Base-by-base conservation (phyloP, 2,888 invertebrate species). In the Gymnoscelis rufifasciata region DNA sequence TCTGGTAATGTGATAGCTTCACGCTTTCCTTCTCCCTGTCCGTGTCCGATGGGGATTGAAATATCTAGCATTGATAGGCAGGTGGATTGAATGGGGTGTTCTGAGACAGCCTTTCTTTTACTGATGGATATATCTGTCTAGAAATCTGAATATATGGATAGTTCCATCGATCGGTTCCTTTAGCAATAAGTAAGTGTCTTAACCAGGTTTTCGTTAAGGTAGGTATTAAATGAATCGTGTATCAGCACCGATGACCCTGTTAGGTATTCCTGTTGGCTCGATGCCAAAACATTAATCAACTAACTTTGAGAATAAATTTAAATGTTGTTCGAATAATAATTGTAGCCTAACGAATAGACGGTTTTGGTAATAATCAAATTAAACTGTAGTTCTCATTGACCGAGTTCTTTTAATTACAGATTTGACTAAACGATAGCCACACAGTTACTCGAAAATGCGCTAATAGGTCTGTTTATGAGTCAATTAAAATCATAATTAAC, bases 311-410 rank as follows among this genome's bases (percentile, higher is more conserved):
- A n/a, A n/a, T n/a, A n/a, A n/a, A n/a, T n/a, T n/a, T n/a, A n/a
- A n/a, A n/a, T n/a, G n/a, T n/a, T n/a, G n/a, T n/a, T n/a, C n/a
- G n/a, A n/a, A n/a, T n/a, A n/a, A n/a, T n/a, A n/a, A n/a, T n/a
- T n/a, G n/a, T n/a, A n/a, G n/a, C n/a, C n/a, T n/a, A n/a, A n/a
- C n/a, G n/a, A n/a, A n/a, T n/a, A n/a, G n/a, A n/a, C n/a, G n/a
- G n/a, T n/a, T n/a, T n/a, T n/a, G n/a, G n/a, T 0, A 30, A 30
- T 8, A 13, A 13, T 31, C 30, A 46, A 36, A 49, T 43, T 54
- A 29, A 35, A 27, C 35, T 24, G 45, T 29, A 26, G 54, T 47
- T 57, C 14, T 50, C 55, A 57, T 52, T 57, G 55, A 55, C 57
- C 57, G 50, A 52, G 40, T 54, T 52, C 29, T 33, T 24, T 38